Evolutionary conservation across 2,888 invertebrate genomes (phyloP).

Genomic region (Diabrotica balteata): DNA sequence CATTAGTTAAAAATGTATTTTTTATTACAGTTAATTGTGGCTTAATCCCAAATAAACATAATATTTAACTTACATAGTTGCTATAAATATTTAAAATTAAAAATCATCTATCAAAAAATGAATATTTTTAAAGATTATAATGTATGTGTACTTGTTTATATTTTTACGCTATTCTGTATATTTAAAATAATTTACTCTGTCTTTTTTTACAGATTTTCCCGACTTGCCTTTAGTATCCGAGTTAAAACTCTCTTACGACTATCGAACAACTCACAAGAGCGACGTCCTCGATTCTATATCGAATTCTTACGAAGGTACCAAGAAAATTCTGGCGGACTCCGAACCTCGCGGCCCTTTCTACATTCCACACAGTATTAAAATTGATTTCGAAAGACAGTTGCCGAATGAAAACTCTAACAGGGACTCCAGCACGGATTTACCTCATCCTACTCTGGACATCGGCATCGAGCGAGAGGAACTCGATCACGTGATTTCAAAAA

Average conservation of each 20-base stretch:
- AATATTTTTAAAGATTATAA: too few relatives aligned
- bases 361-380: constrained; percentile 56
- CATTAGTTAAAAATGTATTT: too few relatives aligned
- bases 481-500: constrained; percentile 57
- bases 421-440: constrained; percentile 52
- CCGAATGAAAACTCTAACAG: constrained; percentile 2
- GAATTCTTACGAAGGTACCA: constrained; percentile 60
- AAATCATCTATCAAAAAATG: too few relatives aligned
- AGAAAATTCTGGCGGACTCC: constrained; percentile 61
- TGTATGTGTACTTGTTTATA: too few relatives aligned
- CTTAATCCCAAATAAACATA: too few relatives aligned
- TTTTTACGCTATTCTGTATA: too few relatives aligned
- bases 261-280: constrained; percentile 52
- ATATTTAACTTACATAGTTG: too few relatives aligned
- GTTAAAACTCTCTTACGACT: constrained; percentile 51
- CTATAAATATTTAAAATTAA: too few relatives aligned
- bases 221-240: constrained; percentile 36
- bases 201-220: constrained; percentile 22
- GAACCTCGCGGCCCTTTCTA: constrained; percentile 61
- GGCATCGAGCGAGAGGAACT: constrained; percentile 61
- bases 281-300: constrained; percentile 61
- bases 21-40: too few relatives aligned
- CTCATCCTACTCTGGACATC: constrained; percentile 60
- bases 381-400: constrained; percentile 49
- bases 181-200: too few relatives aligned